Base-by-base conservation (phyloP, 2,797 vertebrate species). In the Silurus lanzhouensis region DNA sequence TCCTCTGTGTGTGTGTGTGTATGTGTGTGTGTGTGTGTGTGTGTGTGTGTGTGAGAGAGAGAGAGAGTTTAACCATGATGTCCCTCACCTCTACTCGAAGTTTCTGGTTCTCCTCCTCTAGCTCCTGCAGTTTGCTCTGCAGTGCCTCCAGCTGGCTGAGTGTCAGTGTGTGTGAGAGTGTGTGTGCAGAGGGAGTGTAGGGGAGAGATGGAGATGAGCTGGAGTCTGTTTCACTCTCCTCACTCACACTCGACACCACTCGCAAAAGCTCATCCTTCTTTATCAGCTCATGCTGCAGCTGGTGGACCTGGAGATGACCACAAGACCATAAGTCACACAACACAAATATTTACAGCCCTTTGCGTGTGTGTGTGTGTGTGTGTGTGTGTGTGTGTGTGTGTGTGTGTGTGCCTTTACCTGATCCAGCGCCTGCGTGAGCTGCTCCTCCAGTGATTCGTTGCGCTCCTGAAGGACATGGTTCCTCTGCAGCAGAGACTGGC, bases 211-310 rank as follows among this genome's bases (percentile, higher is more conserved):
- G 97, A 70, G 98, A 97, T 82, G 95, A 95, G 89, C 95, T 97
- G 84, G 97, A 97, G 89, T 99, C 98, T 0, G 96, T 97, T 91
- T 99, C 98, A 0, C 97, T 98, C 91, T 99, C 98, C 93, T 99
- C 98, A 0, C 97, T 97, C 58, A 96, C 96, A 6, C 94, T 97
- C 14, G 98, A 97, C 85, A 99, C 97, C 64, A 99, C 95, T 0
- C 97, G 96, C 87, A 99, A 96, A 84, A 99, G 88, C 87, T 99
- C 98, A 2, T 99, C 98, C 92, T 99, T 99, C 94, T 99, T 98
- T 0, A 94, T 92, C 68, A 99, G 93, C 80, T 99, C 98, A 79
- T 99, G 98, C 91, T 99, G 97, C 75, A 99, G 94, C 90, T 99
- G 98, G 90, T 98, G 96, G 83, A 98, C 97, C 98, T 99, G 93